Conservation (phyloP, 1,140 invertebrate species). For the Hesperophylax magnus region DNA sequence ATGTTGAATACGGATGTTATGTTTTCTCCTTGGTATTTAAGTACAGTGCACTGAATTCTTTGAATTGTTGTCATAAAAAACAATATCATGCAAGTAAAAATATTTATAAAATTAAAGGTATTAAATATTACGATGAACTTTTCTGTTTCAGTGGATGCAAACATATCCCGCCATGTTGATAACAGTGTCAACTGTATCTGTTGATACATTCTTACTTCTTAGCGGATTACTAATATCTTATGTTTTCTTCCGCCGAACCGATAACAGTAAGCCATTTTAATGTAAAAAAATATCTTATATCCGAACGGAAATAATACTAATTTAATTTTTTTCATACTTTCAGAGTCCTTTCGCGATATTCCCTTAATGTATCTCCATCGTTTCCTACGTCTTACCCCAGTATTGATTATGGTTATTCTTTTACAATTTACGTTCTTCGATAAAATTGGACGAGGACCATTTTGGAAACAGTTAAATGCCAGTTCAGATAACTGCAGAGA, state of each 20-base stretch:
- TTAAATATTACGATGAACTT: background rate
- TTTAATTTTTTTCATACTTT: background rate
- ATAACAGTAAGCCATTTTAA: background rate
- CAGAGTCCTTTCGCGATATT: background rate
- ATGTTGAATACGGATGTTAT: no score
- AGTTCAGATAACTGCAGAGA: slow-evolving; percentile 63
- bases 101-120: no score
- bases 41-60: no score
- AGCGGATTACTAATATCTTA: slow-evolving; percentile 76
- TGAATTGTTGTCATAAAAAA: no score
- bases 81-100: no score
- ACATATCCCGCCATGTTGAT: slow-evolving; percentile 60
- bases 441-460: slow-evolving; percentile 73
- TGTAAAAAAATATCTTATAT: no score
- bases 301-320: no score
- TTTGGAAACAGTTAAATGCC: slow-evolving; percentile 67
- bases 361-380: slow-evolving; percentile 19
- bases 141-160: slow-evolving; percentile 60
- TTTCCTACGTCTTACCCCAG: slow-evolving; percentile 68
- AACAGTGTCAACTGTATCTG: slow-evolving; percentile 63
- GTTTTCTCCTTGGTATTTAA: no score
- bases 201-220: slow-evolving; percentile 73
- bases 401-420: slow-evolving; percentile 71
- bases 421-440: slow-evolving; percentile 71
- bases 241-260: slow-evolving; percentile 22